A percentile compares a stretch with the other conserved stretches of the same genome.
These are phyloP conservation scores for Nyctibius bracteatus DNA, from an alignment of 2,113 vertebrate species.

Conservation along the genomic window DNA sequence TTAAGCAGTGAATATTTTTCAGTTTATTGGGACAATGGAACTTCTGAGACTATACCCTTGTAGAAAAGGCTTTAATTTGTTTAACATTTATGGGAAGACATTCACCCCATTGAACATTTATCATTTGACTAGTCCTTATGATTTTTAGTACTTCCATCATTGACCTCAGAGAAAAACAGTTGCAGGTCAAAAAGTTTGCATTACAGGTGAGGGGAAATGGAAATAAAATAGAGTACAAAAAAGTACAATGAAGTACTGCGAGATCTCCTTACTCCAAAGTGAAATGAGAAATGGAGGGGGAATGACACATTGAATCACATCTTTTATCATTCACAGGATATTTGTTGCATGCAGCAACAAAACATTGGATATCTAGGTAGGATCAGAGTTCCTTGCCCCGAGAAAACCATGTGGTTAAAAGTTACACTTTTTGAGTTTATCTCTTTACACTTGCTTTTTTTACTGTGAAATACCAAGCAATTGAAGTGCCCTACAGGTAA, in stretches of 20 bases:
- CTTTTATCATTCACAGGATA: not conserved
- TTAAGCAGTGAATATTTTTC: not conserved
- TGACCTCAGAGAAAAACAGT: not conserved
- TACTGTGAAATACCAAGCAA: not conserved
- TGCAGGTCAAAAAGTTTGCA: not conserved
- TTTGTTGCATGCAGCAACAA: not conserved
- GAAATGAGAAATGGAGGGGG: not conserved
- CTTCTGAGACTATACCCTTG: not conserved
- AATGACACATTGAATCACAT: not conserved
- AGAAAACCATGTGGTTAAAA: not conserved
- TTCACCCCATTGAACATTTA: not conserved
- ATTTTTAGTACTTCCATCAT: not conserved
- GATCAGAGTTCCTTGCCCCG: not conserved
- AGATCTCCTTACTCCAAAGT: not conserved
- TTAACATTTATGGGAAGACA: not conserved
- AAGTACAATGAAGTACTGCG: not conserved
- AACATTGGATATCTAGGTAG: not conserved
- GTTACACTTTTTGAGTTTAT: not conserved
- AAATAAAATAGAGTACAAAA: not conserved
- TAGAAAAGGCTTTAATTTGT: not conserved
- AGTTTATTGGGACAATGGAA: not conserved
- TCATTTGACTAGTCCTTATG: not conserved
- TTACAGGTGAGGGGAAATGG: not conserved
- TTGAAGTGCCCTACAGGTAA: not conserved
- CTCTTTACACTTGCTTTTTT: not conserved